Base-by-base conservation (phyloP, 2,888 invertebrate genomes). In the Noctua fimbriata region DNA sequence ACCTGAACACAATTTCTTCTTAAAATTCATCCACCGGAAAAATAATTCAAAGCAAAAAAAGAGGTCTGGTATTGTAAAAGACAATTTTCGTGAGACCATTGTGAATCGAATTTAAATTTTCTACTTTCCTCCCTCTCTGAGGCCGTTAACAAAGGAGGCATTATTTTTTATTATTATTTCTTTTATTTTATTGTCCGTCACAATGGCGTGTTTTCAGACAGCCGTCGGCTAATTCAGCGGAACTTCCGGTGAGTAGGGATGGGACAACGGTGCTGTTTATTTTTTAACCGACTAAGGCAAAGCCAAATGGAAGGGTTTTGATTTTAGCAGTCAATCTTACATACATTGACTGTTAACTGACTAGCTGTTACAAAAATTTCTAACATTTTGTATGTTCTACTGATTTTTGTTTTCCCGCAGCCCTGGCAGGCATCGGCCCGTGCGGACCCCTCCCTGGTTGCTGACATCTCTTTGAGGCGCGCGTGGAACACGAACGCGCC, bases 91-190 rank as follows among this genome's bases (percentile, higher is more conserved):
- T 78, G 73, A 72, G 83, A 73, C 89, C 90, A 90, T 93, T 93
- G 92, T 92, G 90, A 89, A 94, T 93, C 91, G 92, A 93, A 94
- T 94, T 93, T 90, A 92, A 93, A 92, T 93, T 93, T 91, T 89
- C 90, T 89, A 87, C 88, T 87, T 88, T 83, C 88, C 63, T 41
- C 78, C 80, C 82, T 47, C 87, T 88, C 70, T 77, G 72, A 44
- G 83, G 87, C 86, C 76, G 78, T 74, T 81, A 85, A 92, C 91
- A 92, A 92, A 92, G 90, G 89, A 88, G 84, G 83, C 90, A 92
- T 94, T 94, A 93, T 93, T 93, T 93, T 94, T 94, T 94, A 93
- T 93, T 89, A 93, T 94, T 93, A 93, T 93, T 93, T 93, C 91
- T 93, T 93, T 94, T 93, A 92, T 94, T 94, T 92, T 92, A 92